phyloP scores from a whole-genome alignment of 2,888 invertebrate species.

The Acleris sparsana region DNA sequence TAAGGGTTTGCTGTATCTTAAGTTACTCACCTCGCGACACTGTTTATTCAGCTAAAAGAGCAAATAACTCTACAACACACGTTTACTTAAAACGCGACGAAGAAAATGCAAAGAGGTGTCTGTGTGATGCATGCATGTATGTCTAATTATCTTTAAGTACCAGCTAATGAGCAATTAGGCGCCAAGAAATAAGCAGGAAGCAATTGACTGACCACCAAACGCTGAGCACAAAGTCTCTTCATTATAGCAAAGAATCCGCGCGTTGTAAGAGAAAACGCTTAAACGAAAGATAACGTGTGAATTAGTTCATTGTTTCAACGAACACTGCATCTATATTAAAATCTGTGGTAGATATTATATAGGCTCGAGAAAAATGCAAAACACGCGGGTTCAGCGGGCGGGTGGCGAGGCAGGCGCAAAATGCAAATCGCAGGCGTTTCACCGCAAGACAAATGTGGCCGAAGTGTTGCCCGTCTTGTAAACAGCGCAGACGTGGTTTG shows the following conservation, averaged over 20 bases:
- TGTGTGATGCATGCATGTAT: slow-evolving; percentile 57
- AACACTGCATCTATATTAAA: slow-evolving; percentile 18
- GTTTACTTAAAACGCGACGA: slow-evolving; percentile 51
- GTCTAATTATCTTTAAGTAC: slow-evolving; percentile 56
- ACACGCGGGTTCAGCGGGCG: slow-evolving; percentile 48
- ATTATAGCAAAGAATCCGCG: slow-evolving; percentile 45
- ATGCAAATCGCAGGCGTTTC: slow-evolving; percentile 77
- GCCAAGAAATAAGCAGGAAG: slow-evolving; percentile 48
- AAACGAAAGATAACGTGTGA: slow-evolving; percentile 39
- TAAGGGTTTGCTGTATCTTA: slow-evolving; percentile 23
- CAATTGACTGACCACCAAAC: slow-evolving; percentile 42
- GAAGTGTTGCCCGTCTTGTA: slow-evolving; percentile 78
- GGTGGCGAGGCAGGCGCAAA: slow-evolving; percentile 65
- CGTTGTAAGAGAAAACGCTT: slow-evolving; percentile 40
- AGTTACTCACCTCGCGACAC: slow-evolving; percentile 41
- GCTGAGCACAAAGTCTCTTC: slow-evolving; percentile 43
- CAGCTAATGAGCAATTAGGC: slow-evolving; percentile 54
- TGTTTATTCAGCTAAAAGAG: slow-evolving; percentile 60
- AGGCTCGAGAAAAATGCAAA: slow-evolving; percentile 63
- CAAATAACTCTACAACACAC: slow-evolving; percentile 46
- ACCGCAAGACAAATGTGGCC: slow-evolving; percentile 73
- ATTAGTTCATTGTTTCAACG: slow-evolving; percentile 34
- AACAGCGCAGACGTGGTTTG: slow-evolving; percentile 75
- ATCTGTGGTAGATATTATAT: slow-evolving; percentile 39
- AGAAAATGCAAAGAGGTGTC: slow-evolving; percentile 56